Conservation (phyloP, 92 coral and sea anemone genomes). For the Meandrina meandrites region DNA sequence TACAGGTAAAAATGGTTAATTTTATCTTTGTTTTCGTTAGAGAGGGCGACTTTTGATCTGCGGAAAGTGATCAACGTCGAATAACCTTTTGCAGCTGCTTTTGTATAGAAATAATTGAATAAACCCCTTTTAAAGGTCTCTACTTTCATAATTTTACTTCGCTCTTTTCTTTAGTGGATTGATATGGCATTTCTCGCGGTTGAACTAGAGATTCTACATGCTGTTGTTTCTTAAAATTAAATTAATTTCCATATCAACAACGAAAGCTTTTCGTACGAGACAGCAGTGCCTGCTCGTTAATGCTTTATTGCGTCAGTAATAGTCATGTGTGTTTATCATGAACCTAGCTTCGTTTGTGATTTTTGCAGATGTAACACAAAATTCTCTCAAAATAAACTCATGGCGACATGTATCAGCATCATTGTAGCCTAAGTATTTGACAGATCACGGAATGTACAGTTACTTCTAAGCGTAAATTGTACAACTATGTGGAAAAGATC, state of each 20-base stretch:
- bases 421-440: too few relatives aligned
- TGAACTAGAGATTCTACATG: neutral
- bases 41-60: neutral
- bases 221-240: neutral
- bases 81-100: neutral
- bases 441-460: too few relatives aligned
- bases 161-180: neutral
- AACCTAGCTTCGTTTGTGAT: neutral
- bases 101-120: neutral
- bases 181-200: neutral
- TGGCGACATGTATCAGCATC: too few relatives aligned
- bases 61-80: neutral
- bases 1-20: slow-evolving; percentile 49
- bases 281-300: neutral
- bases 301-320: neutral
- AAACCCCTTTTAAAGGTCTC: neutral
- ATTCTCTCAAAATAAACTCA: too few relatives aligned
- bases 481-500: too few relatives aligned
- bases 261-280: neutral
- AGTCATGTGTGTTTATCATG: neutral
- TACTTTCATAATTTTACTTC: neutral
- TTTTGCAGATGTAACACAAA: neutral
- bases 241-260: neutral
- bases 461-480: too few relatives aligned
- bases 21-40: neutral